Base-by-base conservation (phyloP, 1,140 invertebrate genomes). In the Philopotamus ludificatus region DNA sequence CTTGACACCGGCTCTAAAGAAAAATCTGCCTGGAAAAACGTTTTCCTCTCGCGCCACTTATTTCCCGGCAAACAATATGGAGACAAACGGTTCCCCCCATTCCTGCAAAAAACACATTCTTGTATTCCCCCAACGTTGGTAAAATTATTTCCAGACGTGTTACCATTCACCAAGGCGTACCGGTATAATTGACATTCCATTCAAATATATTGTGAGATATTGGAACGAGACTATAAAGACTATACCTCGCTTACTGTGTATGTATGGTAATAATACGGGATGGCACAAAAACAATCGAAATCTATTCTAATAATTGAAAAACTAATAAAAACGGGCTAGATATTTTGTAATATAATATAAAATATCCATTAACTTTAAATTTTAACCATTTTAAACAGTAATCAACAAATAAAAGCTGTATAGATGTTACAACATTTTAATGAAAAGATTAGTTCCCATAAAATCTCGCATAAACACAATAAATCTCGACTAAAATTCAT, bases 131-230 rank as follows among this genome's bases (percentile, higher is more conserved):
- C 45, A 53, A 42, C 49, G 55, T 63, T 69, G 58, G 57, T 47
- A 65, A 63, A 66, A 70, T 70, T 70, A 70, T 67, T 70, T 70
- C 61, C 68, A 63, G 68, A 58, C 68, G 65, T 70, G 68, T 70
- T 67, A 39, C 68, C 49, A 70, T 67, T 70, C 68, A 63, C 34
- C 62, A 55, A 63, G 58, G 65, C 68, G 68, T 51, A 70, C 68
- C 68, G 62, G 58, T 70, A 70, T 70, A 70, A 70, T 70, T 70
- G 68, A 70, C 68, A 70, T 70, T 70, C 68, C 68, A 70, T 70
- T 70, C 68, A 70, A 70, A 70, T 70, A 63, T 67, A 55, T 69
- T 66, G 68, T 49, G 54, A 66, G 67, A 61, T 69, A 66, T 65
- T 59, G 60, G 62, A 34, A 45, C 47, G 60, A 47, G 57, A 50